Evolutionary conservation across 2,113 vertebrate genomes (phyloP).

Genomic region (Phaethon lepturus): DNA sequence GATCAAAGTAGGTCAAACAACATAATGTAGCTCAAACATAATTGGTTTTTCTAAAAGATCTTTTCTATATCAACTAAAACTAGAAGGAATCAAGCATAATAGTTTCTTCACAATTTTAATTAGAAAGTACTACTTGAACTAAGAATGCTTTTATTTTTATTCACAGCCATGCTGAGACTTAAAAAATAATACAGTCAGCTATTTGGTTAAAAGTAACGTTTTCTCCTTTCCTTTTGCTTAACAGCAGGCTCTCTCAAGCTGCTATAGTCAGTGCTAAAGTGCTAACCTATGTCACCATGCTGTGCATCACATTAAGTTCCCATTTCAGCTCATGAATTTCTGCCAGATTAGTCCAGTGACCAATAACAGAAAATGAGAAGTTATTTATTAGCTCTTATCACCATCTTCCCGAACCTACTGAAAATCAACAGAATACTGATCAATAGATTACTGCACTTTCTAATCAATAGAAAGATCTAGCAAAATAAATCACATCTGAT

Average conservation of each 20-base stretch:
- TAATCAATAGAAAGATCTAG: background rate
- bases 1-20: background rate
- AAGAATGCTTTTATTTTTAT: constrained; percentile 10
- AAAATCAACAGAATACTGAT: background rate
- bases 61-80: background rate
- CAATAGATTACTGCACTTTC: background rate
- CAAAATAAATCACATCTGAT: background rate
- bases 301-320: constrained; percentile 41
- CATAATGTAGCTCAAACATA: background rate
- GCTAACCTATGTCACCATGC: constrained; percentile 56
- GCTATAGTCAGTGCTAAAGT: constrained; percentile 36
- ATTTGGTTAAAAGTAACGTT: constrained; percentile 36
- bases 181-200: background rate
- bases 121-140: background rate
- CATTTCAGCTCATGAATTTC: constrained; percentile 44
- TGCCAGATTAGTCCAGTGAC: constrained; percentile 31
- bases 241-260: constrained; percentile 58
- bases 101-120: background rate
- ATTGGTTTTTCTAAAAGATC: background rate
- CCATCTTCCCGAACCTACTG: background rate
- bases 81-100: background rate
- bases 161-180: background rate
- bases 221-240: constrained; percentile 34
- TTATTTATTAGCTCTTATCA: constrained; percentile 6
- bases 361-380: constrained; percentile 22